Evolutionary conservation across 2,797 vertebrate species (phyloP).

Genomic region (Xenopus petersii): DNA sequence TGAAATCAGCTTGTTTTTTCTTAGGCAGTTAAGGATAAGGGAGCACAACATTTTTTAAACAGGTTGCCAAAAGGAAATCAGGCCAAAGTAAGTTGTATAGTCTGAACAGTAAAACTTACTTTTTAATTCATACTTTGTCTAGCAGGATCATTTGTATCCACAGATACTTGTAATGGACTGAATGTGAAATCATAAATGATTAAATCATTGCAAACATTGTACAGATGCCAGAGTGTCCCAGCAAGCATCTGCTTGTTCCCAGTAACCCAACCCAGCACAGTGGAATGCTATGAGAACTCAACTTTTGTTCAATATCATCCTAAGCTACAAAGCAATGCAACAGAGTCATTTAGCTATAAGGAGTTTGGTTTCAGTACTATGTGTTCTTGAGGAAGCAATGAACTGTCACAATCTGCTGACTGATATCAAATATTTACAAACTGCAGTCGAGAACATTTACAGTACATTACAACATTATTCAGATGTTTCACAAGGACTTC

Average conservation of each 20-base stretch:
- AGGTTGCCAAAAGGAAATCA: too few relatives aligned
- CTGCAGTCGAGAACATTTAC: too few relatives aligned
- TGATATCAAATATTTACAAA: neutral
- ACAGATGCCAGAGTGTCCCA: conserved; percentile 15
- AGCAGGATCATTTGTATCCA: too few relatives aligned
- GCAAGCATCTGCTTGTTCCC: conserved; percentile 44
- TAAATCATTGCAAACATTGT: conserved; percentile 9
- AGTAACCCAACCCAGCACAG: conserved; percentile 46
- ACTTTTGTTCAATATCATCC: conserved; percentile 2
- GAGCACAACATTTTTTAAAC: neutral
- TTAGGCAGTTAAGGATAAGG: too few relatives aligned
- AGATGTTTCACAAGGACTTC: too few relatives aligned
- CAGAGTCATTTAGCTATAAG: conserved; percentile 2
- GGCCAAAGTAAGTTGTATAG: too few relatives aligned
- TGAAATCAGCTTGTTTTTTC: too few relatives aligned
- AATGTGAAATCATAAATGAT: conserved; percentile 53
- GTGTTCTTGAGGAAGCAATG: conserved; percentile 11
- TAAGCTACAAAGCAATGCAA: conserved; percentile 8
- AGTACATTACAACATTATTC: too few relatives aligned
- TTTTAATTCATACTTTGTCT: too few relatives aligned
- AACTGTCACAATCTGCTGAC: conserved; percentile 27
- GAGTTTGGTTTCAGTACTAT: neutral
- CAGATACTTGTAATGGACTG: conserved; percentile 44
- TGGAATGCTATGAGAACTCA: conserved; percentile 53
- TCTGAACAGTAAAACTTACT: too few relatives aligned